Evolutionary conservation across 1,140 invertebrate species (phyloP), one percentile per base, ranked within the genome.

Genomic region (Scaptomyza montana): DNA sequence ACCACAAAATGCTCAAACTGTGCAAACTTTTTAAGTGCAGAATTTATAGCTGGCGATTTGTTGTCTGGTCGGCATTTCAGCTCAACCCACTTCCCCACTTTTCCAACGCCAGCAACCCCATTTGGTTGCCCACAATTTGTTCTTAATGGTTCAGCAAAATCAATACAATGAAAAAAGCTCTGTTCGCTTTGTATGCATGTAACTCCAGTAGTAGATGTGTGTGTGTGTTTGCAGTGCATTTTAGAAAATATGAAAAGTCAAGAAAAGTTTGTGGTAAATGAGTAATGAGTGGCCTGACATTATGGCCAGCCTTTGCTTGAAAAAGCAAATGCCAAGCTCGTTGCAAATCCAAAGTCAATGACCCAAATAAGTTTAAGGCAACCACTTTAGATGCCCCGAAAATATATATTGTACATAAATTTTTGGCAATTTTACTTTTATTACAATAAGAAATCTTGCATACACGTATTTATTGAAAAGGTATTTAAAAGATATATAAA

Each of bases 191-290:
- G 19, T 57, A 16, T 47, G 13, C 46, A 39, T 50, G 13, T 68
- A 33, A 33, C 56, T 12, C 25, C 25, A 12, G 19, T 28, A 65
- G 39, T 66, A 30, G 70, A 51, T 56, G n/a, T 50, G 30, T 73
- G 60, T 69, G 28, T 70, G 71, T 25, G 53, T 67, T 45, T 84
- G 56, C 70, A 62, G 39, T 84, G 70, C 70, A 87, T 81, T 80
- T 78, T 77, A 78, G 78, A 87, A 86, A 82, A 82, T 87, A 87
- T 87, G 82, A 82, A 87, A 87, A 87, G 82, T 87, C 82, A 78
- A 74, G 67, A 56, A 87, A 87, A 87, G 71, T 82, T 87, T 87
- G 76, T 87, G 78, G 82, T 79, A 77, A 86, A 86, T 86, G 82
- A 87, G 82, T 79, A 87, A 87, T 87, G 82, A 87, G 82, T 86